Percentiles rank a stretch among this genome's conserved stretches.
Conservation (phyloP, 2,797 vertebrate genomes). For the Halcyon chelicuti region DNA sequence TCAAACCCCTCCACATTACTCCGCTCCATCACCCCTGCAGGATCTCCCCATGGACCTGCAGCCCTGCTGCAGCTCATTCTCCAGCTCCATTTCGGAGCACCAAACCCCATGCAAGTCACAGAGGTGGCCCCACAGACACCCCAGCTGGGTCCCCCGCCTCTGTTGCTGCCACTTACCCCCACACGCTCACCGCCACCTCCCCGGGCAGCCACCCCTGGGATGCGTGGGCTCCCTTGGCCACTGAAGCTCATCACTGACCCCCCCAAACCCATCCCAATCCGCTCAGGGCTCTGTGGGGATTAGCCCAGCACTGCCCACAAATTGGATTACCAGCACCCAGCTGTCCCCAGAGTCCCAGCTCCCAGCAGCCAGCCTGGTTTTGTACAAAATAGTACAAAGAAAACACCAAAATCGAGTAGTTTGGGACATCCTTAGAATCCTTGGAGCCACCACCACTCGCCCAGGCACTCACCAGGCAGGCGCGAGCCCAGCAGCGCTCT, state of each 20-base stretch:
- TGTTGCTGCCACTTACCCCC: neutral
- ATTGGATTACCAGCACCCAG: conserved; percentile 56
- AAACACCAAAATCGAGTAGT: neutral
- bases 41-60: rapidly evolving
- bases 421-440: neutral
- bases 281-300: conserved; percentile 21
- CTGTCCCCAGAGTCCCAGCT: rapidly evolving
- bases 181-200: neutral
- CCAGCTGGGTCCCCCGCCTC: rapidly evolving
- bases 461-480: neutral
- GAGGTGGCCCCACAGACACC: neutral
- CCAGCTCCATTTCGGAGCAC: rapidly evolving
- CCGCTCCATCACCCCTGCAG: neutral
- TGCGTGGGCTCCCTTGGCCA: neutral
- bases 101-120: neutral
- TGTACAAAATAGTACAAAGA: neutral
- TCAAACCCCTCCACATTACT: neutral
- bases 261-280: neutral
- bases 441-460: neutral
- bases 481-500: rapidly evolving
- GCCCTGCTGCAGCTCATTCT: rapidly evolving
- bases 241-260: neutral
- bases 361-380: neutral
- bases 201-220: neutral
- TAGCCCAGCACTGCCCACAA: neutral